A percentile compares a stretch with the other conserved stretches of the same genome.
Evolutionary conservation across 2,797 vertebrate genomes (phyloP).

Genomic region (Benthosema pterotum): DNA sequence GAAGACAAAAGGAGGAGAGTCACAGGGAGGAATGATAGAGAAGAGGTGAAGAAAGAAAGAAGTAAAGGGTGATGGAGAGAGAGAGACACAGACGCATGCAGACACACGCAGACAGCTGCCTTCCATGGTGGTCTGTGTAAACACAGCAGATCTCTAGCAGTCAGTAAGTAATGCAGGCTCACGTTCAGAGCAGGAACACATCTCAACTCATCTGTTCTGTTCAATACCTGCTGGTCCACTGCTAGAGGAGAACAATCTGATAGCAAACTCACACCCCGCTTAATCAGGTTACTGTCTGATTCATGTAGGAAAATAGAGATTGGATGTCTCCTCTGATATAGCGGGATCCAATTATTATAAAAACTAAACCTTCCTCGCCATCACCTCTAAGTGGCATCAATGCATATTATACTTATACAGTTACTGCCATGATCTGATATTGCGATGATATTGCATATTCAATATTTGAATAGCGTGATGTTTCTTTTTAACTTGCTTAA

Average conservation of each 20-base stretch:
- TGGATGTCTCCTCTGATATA: conserved; percentile 55
- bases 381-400: conserved; percentile 24
- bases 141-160: conserved; percentile 39
- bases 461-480: background rate
- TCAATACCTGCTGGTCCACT: conserved; percentile 59
- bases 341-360: conserved; percentile 59
- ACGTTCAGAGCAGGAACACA: conserved; percentile 31
- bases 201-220: conserved; percentile 60
- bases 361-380: conserved; percentile 40
- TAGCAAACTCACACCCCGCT: conserved; percentile 63
- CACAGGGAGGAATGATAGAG: no score
- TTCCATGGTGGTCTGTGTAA: conserved; percentile 38
- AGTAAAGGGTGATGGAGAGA: background rate
- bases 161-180: conserved; percentile 59
- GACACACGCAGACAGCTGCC: conserved; percentile 15
- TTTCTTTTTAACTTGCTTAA: no score
- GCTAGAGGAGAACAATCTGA: conserved; percentile 69
- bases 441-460: conserved; percentile 11
- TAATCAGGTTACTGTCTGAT: conserved; percentile 70
- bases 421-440: conserved; percentile 1
- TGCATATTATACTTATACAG: conserved; percentile 23
- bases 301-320: conserved; percentile 57
- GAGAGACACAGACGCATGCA: no score
- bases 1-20: no score
- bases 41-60: background rate